Evolutionary conservation across 2,797 vertebrate species (phyloP), one percentile per base, ranked within the genome.

Genomic region (Gobio occitaniae): DNA sequence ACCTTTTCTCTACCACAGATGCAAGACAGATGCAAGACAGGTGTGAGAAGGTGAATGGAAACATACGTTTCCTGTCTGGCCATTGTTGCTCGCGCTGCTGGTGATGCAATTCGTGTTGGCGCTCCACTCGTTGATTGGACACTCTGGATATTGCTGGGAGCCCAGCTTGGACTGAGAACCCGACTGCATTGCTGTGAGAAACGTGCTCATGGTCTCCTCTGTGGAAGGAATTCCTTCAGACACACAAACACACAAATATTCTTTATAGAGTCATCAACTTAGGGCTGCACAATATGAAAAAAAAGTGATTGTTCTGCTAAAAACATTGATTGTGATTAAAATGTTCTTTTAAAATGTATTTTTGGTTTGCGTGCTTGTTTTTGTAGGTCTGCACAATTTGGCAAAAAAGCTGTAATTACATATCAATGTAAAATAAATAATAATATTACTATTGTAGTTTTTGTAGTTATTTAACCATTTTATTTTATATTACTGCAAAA

Each of bases 21-120:
- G 69, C 59, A 50, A 56, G 32, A 36, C 56, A 80, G 59, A 61
- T 52, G 71, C 25, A 77, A 38, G 44, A 63, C 10, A 68, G 65
- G 78, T 52, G 59, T 41, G 36, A 38, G 25, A 19, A 69, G 52
- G 69, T 21, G 21, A 79, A 59, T 1, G 38, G 56, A 84, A 88
- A 96, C 96, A 91, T 96, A 97, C 96, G 86, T 94, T 95, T 93
- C 93, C 95, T 59, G 95, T 91, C 90, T 96, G 97, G 92, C 95
- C 94, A 15, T 95, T 96, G 94, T 93, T 95, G 93, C 94, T 93
- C 75, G 87, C 68, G 79, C 94, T 87, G 84, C 91, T 94, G 91
- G 83, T 92, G 91, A 92, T 87, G 86, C 95, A 93, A 91, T 91
- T 93, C 41, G 94, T 93, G 89, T 92, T 96, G 91, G 94, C 94